Conservation (phyloP, 2,113 vertebrate species). For the Microtus oregoni region DNA sequence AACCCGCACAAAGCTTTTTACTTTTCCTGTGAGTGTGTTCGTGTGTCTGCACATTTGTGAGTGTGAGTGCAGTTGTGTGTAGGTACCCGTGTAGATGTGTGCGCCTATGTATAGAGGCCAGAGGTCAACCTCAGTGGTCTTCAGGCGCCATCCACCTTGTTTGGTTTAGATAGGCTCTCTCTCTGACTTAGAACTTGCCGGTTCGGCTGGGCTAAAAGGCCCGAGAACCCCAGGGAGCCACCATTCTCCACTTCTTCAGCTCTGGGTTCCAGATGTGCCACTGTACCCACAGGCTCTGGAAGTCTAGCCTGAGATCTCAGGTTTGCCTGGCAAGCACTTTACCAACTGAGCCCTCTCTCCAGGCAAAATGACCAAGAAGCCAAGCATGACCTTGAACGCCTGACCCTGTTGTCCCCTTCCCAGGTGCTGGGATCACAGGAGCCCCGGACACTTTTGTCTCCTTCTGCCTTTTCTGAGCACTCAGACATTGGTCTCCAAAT, state of each 20-base stretch:
- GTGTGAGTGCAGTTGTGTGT: background rate
- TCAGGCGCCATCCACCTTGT: background rate
- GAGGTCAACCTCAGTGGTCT: background rate
- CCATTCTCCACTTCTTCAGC: no score
- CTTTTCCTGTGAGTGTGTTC: background rate
- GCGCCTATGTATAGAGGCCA: background rate
- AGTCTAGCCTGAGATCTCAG: background rate
- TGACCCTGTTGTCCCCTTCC: no score
- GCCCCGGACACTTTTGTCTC: background rate
- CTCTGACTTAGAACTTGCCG: background rate
- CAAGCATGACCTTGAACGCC: background rate
- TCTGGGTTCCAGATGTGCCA: background rate
- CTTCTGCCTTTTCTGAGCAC: background rate
- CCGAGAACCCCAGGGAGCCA: background rate
- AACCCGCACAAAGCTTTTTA: background rate
- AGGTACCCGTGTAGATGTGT: background rate
- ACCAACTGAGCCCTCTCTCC: background rate
- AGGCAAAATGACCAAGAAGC: background rate
- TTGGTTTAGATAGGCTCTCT: no score
- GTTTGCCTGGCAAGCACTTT: background rate
- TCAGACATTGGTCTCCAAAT: background rate
- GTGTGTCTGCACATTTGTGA: background rate
- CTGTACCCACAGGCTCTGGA: background rate
- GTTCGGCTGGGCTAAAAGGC: background rate
- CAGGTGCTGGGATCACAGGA: background rate